These are phyloP conservation scores for Ennomos quercinarius DNA, from an alignment of 2,888 invertebrate genomes.

Conservation along the genomic window DNA sequence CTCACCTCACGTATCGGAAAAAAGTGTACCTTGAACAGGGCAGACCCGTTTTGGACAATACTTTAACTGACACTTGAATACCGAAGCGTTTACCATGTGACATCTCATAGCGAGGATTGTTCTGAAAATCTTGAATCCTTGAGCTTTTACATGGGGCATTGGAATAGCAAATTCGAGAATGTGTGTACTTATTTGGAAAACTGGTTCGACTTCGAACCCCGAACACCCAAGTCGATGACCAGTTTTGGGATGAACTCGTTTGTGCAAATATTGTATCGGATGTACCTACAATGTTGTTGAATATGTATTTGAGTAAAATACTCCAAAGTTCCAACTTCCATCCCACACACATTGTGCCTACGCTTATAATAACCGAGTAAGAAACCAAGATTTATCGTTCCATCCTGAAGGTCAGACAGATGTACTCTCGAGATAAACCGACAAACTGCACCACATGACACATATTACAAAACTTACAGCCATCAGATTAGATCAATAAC, in stretches of 20 bases:
- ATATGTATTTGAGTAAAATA: slow-evolving; percentile 14
- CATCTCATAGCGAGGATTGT: slow-evolving; percentile 44
- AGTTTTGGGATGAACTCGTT: slow-evolving; percentile 14
- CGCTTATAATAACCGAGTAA: slow-evolving; percentile 32
- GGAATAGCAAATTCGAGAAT: slow-evolving; percentile 17
- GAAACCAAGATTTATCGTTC: slow-evolving; percentile 49
- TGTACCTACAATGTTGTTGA: slow-evolving; percentile 2
- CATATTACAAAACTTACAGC: slow-evolving; percentile 27
- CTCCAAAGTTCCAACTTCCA: slow-evolving; percentile 31
- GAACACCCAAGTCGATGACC: slow-evolving; percentile 20
- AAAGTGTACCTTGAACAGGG: slow-evolving; percentile 67
- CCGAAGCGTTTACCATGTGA: slow-evolving; percentile 70
- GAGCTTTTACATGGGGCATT: slow-evolving; percentile 17
- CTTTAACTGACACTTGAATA: slow-evolving; percentile 75
- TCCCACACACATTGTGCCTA: slow-evolving; percentile 41
- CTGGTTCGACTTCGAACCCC: slow-evolving; percentile 16
- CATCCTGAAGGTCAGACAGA: slow-evolving; percentile 53
- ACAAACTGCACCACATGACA: slow-evolving; percentile 36
- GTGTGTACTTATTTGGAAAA: slow-evolving; percentile 14
- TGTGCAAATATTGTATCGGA: slow-evolving; percentile 18
- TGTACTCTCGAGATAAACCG: slow-evolving; percentile 41
- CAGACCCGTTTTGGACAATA: slow-evolving; percentile 78
- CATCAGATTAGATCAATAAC: slow-evolving; percentile 38
- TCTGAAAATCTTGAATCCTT: slow-evolving; percentile 21
- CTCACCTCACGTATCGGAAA: slow-evolving; percentile 79